A percentile compares a stretch with the other conserved stretches of the same genome.
Conservation (phyloP, 2,888 invertebrate species). For the Torymus texanus region DNA sequence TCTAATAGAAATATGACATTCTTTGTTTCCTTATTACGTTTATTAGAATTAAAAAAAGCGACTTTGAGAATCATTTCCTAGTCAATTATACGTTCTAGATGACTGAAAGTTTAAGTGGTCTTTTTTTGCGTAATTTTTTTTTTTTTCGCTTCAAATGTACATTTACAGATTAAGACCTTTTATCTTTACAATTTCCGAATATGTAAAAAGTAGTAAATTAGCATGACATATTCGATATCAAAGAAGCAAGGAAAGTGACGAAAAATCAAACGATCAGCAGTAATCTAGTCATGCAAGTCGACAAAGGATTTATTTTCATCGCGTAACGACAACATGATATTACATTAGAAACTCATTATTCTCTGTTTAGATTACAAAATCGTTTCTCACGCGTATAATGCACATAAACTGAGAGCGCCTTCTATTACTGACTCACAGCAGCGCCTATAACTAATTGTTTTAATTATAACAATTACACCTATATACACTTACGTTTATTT, state of each 20-base stretch:
- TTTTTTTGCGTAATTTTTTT: constrained; percentile 29
- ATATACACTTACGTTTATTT: neutral
- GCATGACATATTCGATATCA: neutral
- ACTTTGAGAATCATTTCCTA: constrained; percentile 45
- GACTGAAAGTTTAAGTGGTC: constrained; percentile 39
- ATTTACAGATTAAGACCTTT: neutral
- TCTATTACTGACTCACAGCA: neutral
- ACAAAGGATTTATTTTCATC: constrained; percentile 16
- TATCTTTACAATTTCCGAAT: neutral
- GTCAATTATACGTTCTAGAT: constrained; percentile 36
- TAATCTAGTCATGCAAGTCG: constrained; percentile 11
- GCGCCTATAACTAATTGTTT: constrained; percentile 21
- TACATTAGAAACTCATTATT: constrained; percentile 15
- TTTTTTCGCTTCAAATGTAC: neutral
- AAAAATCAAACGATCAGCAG: neutral
- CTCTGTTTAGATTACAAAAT: constrained; percentile 13
- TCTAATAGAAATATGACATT: constrained; percentile 23
- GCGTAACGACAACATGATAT: constrained; percentile 12
- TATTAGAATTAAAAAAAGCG: constrained; percentile 41
- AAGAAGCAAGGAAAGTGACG: neutral
- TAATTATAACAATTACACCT: constrained; percentile 14
- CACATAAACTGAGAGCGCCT: neutral
- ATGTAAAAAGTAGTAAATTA: constrained; percentile 19
- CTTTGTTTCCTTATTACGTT: constrained; percentile 39
- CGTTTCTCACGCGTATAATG: neutral